Conservation (phyloP, 1,140 invertebrate genomes). For the Zaprionus ornatus region DNA sequence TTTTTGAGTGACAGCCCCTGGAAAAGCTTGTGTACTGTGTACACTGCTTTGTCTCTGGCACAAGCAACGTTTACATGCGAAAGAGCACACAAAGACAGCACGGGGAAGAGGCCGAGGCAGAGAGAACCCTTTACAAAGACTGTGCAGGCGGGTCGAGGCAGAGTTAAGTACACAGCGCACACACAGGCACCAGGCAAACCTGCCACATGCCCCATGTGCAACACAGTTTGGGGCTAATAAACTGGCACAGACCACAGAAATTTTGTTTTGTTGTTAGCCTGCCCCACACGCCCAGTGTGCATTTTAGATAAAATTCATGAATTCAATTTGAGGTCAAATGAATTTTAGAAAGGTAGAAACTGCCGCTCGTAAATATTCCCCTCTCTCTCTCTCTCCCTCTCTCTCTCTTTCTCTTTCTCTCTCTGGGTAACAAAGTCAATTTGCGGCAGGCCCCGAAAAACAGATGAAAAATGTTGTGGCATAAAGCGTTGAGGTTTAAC, state of each 20-base stretch:
- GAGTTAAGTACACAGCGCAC: background rate
- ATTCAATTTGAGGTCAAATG: conserved; percentile 47
- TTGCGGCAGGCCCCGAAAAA: background rate
- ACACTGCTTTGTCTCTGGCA: background rate
- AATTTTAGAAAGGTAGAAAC: conserved; percentile 34
- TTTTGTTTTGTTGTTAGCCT: conserved; percentile 3
- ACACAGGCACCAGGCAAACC: background rate
- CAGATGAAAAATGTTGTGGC: background rate
- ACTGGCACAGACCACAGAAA: conserved; percentile 34
- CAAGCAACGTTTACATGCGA: conserved; percentile 46
- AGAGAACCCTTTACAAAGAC: background rate
- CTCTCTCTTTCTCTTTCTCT: background rate
- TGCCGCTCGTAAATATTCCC: conserved; percentile 11
- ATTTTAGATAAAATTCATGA: conserved; percentile 65
- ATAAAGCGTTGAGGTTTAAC: background rate
- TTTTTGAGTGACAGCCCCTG: conserved; percentile 58
- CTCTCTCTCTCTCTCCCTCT: background rate
- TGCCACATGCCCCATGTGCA: conserved; percentile 19
- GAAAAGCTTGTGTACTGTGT: conserved; percentile 9
- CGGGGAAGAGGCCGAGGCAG: background rate
- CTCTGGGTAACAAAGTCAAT: background rate
- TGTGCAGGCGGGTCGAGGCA: background rate
- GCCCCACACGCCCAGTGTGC: conserved; percentile 29
- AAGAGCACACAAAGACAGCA: background rate
- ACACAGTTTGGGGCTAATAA: conserved; percentile 59